Evolutionary conservation across 2,888 invertebrate species (phyloP).

Genomic region (Chalcosyrphus nemorum): DNA sequence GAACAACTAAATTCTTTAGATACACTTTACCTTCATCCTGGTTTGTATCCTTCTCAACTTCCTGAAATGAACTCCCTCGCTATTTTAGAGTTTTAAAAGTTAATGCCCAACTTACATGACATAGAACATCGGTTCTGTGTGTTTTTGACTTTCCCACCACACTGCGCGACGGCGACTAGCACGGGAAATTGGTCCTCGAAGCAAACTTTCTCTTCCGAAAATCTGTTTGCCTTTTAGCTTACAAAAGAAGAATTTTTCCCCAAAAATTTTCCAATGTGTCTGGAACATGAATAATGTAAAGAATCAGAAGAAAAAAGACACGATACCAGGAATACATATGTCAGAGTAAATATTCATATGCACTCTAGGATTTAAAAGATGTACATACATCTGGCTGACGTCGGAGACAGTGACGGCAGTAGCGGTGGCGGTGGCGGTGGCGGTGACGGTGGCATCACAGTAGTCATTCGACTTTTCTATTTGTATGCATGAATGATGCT

Average conservation of each 20-base stretch:
- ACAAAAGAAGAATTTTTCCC: slow-evolving; percentile 22
- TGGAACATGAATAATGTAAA: slow-evolving; percentile 46
- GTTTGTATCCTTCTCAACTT: not conserved
- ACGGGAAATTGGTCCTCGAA: not conserved
- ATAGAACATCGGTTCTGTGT: not conserved
- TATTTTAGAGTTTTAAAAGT: not conserved
- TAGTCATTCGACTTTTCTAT: slow-evolving; percentile 20
- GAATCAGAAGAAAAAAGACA: slow-evolving; percentile 11
- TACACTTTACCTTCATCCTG: not conserved
- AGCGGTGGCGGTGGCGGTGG: not conserved
- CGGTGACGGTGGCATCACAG: not conserved
- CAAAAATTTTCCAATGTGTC: slow-evolving; percentile 42
- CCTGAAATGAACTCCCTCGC: not conserved
- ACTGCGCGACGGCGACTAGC: not conserved
- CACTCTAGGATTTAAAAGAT: slow-evolving; percentile 44
- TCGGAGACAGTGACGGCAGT: not conserved
- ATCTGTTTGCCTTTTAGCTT: slow-evolving; percentile 52
- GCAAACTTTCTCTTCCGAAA: slow-evolving; percentile 39
- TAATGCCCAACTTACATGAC: not conserved
- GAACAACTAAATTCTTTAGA: not conserved
- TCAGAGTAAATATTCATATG: slow-evolving; percentile 59
- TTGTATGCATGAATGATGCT: slow-evolving; percentile 16
- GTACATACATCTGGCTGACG: slow-evolving; percentile 16
- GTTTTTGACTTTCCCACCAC: slow-evolving; percentile 34
- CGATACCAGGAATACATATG: slow-evolving; percentile 29